These are phyloP conservation scores for Leptinotarsa defecta DNA, from an alignment of 1,140 invertebrate genomes.

Conservation along the genomic window DNA sequence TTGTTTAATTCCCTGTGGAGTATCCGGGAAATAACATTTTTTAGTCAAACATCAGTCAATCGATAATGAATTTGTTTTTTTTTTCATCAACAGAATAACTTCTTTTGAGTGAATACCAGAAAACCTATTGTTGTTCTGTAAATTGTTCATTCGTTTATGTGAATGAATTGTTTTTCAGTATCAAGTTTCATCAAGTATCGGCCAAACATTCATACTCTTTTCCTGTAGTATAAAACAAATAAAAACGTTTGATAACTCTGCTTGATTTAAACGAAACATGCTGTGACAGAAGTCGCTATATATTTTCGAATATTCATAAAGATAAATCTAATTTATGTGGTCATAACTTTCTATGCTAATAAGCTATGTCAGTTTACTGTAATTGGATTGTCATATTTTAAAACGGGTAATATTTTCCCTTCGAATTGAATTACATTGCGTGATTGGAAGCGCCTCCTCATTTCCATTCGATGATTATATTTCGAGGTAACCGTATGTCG, in stretches of 20 bases:
- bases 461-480: slow-evolving; percentile 19
- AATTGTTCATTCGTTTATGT: no score
- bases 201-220: not conserved
- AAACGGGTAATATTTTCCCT: slow-evolving; percentile 36
- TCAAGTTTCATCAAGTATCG: no score
- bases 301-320: slow-evolving; percentile 52
- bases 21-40: no score
- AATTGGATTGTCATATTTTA: slow-evolving; percentile 49
- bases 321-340: slow-evolving; percentile 50
- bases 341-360: slow-evolving; percentile 47
- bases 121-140: no score
- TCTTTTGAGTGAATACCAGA: no score
- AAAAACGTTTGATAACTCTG: slow-evolving; percentile 35
- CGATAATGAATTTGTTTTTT: no score
- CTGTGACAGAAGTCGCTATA: slow-evolving; percentile 43
- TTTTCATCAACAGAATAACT: no score
- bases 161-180: no score
- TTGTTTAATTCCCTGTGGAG: no score
- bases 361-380: slow-evolving; percentile 45
- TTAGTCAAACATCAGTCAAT: no score
- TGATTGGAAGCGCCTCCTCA: slow-evolving; percentile 16
- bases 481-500: not conserved
- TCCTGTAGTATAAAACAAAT: slow-evolving; percentile 7
- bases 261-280: slow-evolving; percentile 46
- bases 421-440: slow-evolving; percentile 23